Base-by-base conservation (phyloP, 2,888 invertebrate genomes). In the Neoscelio sp. region DNA sequence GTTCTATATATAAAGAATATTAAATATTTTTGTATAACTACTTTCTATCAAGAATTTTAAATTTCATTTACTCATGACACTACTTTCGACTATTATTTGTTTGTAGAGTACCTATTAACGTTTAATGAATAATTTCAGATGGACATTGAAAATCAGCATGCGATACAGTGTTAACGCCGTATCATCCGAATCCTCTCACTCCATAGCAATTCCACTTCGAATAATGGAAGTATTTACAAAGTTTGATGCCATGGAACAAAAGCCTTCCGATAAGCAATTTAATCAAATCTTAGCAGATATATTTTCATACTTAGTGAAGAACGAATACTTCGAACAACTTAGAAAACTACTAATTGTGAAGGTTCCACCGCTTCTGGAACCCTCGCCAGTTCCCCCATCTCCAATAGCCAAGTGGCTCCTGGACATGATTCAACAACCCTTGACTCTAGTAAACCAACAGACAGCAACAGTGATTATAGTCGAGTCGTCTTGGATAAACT, bases 171-270 rank as follows among this genome's bases (percentile, higher is more conserved):
- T 91, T 54, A 91, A 86, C 26, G 81, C 80, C 8, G 80, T 85
- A 17, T 80, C 79, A 1, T 48, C 70, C 5, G 85, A 87, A 10
- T 82, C 83, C 6, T 67, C 83, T 88, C 91, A 92, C 73, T 92
- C 94, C 2, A 91, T 95, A 78, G 95, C 95, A 15, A 93, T 96
- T 58, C 95, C 96, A 2, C 91, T 97, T 75, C 92, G 96, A 84
- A 94, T 95, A 91, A 91, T 97, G 85, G 96, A 96, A 88, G 93
- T 95, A 18, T 96, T 95, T 85, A 94, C 95, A 6, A 75, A 91
- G 90, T 54, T 91, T 90, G 79, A 91, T 87, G 52, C 89, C 88
- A 56, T 91, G 87, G 83, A 87, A 87, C 60, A 89, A 30, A 70
- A 90, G 4, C 52, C 83, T 7, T 65, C 28, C 2, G 80, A 64